These are phyloP conservation scores for Pachycephala philippinensis DNA, from an alignment of 2,113 vertebrate species.

Conservation along the genomic window DNA sequence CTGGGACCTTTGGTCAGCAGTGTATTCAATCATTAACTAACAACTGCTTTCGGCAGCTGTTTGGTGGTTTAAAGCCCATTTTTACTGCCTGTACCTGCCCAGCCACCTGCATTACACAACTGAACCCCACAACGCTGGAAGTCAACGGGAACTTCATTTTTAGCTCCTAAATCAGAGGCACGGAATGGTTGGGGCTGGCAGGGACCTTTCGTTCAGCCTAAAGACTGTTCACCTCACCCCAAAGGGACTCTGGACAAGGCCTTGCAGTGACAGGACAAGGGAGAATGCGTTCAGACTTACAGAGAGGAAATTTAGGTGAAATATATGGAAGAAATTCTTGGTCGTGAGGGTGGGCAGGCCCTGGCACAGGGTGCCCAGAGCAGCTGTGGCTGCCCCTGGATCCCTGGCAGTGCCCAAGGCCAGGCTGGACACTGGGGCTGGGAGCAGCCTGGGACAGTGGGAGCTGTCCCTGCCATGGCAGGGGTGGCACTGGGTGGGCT, in stretches of 20 bases:
- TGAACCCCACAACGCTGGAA: background rate
- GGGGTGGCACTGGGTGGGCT: background rate
- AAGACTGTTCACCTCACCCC: background rate
- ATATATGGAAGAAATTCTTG: background rate
- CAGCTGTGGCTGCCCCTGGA: background rate
- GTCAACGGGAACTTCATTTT: background rate
- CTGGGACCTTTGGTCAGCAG: background rate
- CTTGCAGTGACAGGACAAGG: background rate
- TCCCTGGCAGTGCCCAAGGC: background rate
- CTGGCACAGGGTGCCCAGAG: background rate
- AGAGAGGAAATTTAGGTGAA: background rate
- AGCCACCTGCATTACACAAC: background rate
- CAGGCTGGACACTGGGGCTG: background rate
- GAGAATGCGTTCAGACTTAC: background rate
- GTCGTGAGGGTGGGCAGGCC: fast-evolving
- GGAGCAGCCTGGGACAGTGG: background rate
- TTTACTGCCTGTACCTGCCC: background rate
- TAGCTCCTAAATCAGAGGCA: background rate
- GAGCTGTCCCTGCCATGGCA: background rate
- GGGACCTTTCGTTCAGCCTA: background rate
- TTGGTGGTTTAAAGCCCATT: background rate
- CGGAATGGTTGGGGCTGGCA: background rate
- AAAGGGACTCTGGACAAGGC: background rate
- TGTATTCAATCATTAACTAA: background rate
- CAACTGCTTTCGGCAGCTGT: background rate